These are phyloP conservation scores for Drosophila robusta DNA, from an alignment of 2,888 invertebrate species.

Conservation along the genomic window DNA sequence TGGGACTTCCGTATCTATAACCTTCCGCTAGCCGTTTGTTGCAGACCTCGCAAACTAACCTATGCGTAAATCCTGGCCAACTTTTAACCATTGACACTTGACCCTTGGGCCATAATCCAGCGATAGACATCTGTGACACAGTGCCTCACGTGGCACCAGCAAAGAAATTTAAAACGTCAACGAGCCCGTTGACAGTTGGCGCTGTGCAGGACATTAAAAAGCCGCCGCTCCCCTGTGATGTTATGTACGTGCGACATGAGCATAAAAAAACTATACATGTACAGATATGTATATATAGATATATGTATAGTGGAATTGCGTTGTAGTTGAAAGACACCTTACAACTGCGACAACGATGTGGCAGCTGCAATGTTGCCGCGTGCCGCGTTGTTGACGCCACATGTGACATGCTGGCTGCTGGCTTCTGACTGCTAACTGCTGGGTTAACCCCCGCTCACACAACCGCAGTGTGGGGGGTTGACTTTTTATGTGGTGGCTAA, in stretches of 20 bases:
- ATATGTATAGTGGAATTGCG: constrained; percentile 5
- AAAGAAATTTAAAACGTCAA: constrained; percentile 56
- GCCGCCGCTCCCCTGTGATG: constrained; percentile 18
- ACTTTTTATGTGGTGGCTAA: constrained; percentile 74
- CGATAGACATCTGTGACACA: constrained; percentile 24
- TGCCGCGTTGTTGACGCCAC: constrained; percentile 57
- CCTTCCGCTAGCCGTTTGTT: neutral
- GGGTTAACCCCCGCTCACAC: constrained; percentile 10
- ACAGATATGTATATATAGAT: constrained; percentile 12
- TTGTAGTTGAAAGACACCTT: constrained; percentile 66
- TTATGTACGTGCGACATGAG: constrained; percentile 17
- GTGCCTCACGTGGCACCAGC: constrained; percentile 13
- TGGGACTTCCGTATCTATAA: too few relatives aligned
- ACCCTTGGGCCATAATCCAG: constrained; percentile 24
- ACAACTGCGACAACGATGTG: constrained; percentile 50
- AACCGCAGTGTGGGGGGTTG: constrained; percentile 44
- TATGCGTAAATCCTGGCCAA: constrained; percentile 17
- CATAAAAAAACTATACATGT: constrained; percentile 9
- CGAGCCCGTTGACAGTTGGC: constrained; percentile 70
- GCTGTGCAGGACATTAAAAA: constrained; percentile 66
- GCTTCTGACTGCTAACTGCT: constrained; percentile 18
- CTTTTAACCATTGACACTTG: constrained; percentile 52
- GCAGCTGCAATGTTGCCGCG: constrained; percentile 54
- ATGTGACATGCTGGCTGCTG: constrained; percentile 68
- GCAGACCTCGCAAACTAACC: neutral